Conservation (phyloP, 2,797 vertebrate genomes). For the Forpus xanthops region DNA sequence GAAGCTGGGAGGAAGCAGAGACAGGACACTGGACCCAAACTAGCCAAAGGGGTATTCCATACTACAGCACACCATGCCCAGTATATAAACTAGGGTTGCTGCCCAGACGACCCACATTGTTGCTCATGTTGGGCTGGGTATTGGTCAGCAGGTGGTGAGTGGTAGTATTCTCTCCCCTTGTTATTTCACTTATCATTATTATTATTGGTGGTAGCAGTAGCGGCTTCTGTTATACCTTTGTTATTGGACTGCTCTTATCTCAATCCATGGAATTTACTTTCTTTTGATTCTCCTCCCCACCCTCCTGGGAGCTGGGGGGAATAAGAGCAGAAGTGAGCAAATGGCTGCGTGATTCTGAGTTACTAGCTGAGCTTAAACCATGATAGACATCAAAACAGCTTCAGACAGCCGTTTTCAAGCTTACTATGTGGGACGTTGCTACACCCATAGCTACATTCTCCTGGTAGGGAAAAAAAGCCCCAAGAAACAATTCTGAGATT, state of each 20-base stretch:
- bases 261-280: not conserved
- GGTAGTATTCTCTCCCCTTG: not conserved
- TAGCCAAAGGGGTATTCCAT: not conserved
- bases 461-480: not conserved
- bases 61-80: not conserved
- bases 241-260: not conserved
- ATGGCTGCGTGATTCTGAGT: not conserved
- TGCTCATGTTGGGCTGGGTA: not conserved
- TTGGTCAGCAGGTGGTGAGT: not conserved
- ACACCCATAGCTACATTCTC: not conserved
- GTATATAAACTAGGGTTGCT: too few relatives aligned
- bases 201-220: not conserved
- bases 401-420: not conserved
- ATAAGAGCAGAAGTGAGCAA: not conserved
- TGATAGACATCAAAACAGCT: not conserved
- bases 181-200: not conserved
- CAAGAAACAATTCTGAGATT: not conserved
- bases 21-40: not conserved
- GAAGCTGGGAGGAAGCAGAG: not conserved
- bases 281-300: not conserved
- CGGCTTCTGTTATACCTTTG: not conserved
- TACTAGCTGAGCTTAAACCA: not conserved
- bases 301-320: not conserved
- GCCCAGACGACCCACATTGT: not conserved
- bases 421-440: not conserved